Base-by-base conservation (phyloP, 1,140 invertebrate genomes). In the Polyergus mexicanus region DNA sequence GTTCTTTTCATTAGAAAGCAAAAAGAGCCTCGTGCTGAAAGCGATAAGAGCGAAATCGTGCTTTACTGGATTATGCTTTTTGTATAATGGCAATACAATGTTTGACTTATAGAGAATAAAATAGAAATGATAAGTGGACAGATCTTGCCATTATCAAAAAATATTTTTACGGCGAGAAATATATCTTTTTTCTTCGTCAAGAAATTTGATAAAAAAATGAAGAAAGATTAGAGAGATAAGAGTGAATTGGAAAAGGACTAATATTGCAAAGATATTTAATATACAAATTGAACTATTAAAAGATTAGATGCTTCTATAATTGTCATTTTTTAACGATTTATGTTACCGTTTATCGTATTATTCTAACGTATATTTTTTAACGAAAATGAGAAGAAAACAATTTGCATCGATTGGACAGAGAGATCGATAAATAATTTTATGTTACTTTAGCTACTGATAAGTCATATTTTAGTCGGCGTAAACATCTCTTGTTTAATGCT, bases 1-100 rank as follows among this genome's bases (percentile, higher is more conserved):
- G 65, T 65, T 38, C 77, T 80, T 80, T 80, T 80, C 63, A 80
- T 69, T 80, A 80, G 44, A 35, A 58, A 80, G 51, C 11, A 58
- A 56, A 78, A 68, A 41, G 75, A 69, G 32, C 1, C 35, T 69
- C 75, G 75, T 78, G 75, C 62, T 54, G 7, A 22, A 25, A 80
- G 51, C 65, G 77, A 80, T 80, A 80, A 80, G 47, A 69, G 16
- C 8, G 11, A 80, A 80, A 32, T 32, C 22, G 16, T 76, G 16
- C 16, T n/a, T 72, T 72, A 10, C 28, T 11, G 11, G 56, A 62
- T 51, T 8, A 22, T 76, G 22, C 8, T 62, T 76, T 62, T 11
- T 41, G 6, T 13, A 41, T 35, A 56, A 28, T 54, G 3, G 19
- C 19, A 51, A 25, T 77, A 66, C 19, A 56, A 25, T 8, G 6